These are phyloP conservation scores for Charaxes varanes DNA, from an alignment of 1,140 invertebrate species.

Conservation along the genomic window DNA sequence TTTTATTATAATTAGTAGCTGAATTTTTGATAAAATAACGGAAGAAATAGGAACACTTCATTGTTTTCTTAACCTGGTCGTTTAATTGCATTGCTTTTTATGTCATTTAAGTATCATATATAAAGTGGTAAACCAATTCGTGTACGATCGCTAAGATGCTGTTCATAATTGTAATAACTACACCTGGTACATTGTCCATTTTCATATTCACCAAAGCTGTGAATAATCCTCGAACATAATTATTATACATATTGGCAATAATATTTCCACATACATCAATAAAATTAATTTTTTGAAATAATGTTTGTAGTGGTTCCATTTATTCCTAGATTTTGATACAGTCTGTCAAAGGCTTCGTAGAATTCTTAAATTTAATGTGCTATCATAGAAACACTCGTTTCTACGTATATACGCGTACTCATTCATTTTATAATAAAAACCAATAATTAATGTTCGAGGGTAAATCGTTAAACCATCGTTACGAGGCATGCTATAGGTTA, in stretches of 20 bases:
- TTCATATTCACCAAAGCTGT: constrained; percentile 34
- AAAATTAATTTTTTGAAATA: no score
- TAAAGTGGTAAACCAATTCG: constrained; percentile 39
- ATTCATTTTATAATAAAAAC: no score
- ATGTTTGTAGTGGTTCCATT: neutral
- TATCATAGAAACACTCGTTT: no score
- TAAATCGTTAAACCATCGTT: constrained; percentile 49
- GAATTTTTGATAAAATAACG: no score
- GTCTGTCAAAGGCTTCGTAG: constrained; percentile 2
- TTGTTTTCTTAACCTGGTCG: no score
- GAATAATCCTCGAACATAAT: constrained; percentile 36
- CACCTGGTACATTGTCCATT: constrained; percentile 39
- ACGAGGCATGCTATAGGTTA: constrained; percentile 61
- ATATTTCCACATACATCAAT: no score
- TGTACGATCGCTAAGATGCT: constrained; percentile 28
- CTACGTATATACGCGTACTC: no score
- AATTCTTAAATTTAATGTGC: no score
- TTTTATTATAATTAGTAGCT: no score
- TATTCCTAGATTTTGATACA: constrained; percentile 6
- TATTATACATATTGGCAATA: constrained; percentile 23
- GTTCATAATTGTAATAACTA: constrained; percentile 33
- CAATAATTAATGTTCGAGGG: constrained; percentile 29
- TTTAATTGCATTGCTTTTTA: no score
- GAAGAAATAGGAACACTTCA: no score
- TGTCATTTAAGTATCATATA: no score